Evolutionary conservation across 2,113 vertebrate genomes (phyloP).

Genomic region (Xiphophorus maculatus): DNA sequence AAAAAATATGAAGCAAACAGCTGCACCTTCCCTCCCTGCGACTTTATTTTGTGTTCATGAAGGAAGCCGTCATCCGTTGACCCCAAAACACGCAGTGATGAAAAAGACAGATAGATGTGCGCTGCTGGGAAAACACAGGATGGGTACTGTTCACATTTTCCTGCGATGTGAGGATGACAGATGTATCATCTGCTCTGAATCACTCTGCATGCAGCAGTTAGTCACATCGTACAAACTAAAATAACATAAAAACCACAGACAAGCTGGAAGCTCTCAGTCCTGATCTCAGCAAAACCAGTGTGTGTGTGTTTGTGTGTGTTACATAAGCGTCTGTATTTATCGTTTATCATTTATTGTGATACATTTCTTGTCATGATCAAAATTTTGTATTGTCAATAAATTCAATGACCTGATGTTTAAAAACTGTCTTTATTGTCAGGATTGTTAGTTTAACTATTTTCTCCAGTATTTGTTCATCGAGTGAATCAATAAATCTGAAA

Average conservation of each 20-base stretch:
- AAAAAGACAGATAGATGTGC: conserved; percentile 13
- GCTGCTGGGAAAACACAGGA: conserved; percentile 26
- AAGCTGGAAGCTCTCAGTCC: background rate
- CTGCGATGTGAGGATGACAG: conserved; percentile 50
- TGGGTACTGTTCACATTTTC: conserved; percentile 46
- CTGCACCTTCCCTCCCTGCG: background rate
- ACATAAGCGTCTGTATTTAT: too few relatives aligned
- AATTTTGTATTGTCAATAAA: too few relatives aligned
- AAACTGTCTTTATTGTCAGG: too few relatives aligned
- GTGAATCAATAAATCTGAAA: too few relatives aligned
- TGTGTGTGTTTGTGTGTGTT: too few relatives aligned
- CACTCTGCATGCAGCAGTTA: conserved; percentile 46
- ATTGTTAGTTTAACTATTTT: too few relatives aligned
- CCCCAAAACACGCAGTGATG: conserved; percentile 39
- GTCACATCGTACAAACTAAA: conserved; percentile 46
- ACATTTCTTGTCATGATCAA: too few relatives aligned
- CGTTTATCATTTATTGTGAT: too few relatives aligned
- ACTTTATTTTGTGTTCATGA: conserved; percentile 3
- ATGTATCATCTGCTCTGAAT: conserved; percentile 40
- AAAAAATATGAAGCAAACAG: background rate
- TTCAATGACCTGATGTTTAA: too few relatives aligned
- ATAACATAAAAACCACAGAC: conserved; percentile 19
- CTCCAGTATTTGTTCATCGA: too few relatives aligned
- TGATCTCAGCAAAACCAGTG: conserved; percentile 26
- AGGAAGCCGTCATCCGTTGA: background rate